Conservation (phyloP, 2,797 vertebrate species). For the Cynodonichthys magdalenae region DNA sequence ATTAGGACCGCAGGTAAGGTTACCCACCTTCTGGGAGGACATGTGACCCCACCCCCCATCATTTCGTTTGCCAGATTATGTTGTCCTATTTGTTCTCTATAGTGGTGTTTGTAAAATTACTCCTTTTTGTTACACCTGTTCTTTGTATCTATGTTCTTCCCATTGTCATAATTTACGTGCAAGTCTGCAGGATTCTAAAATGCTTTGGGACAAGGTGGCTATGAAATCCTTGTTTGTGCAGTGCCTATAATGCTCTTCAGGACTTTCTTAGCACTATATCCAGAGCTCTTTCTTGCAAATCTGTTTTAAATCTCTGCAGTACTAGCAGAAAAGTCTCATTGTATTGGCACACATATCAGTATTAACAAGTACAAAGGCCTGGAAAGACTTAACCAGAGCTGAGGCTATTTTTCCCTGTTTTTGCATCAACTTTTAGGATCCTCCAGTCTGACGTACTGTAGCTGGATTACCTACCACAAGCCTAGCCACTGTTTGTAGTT, state of each 20-base stretch:
- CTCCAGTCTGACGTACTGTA: conserved; percentile 70
- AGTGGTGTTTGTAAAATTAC: conserved; percentile 67
- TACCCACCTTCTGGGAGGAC: conserved; percentile 68
- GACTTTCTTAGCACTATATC: conserved; percentile 38
- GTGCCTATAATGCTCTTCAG: conserved; percentile 29
- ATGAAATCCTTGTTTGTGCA: conserved; percentile 35
- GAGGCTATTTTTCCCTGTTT: conserved; percentile 65
- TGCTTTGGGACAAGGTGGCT: conserved; percentile 37
- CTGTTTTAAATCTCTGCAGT: conserved; percentile 58
- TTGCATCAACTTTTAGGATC: conserved; percentile 74
- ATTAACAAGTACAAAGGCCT: conserved; percentile 63
- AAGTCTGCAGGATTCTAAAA: conserved; percentile 80
- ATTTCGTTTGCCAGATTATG: conserved; percentile 65
- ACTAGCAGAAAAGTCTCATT: conserved; percentile 58
- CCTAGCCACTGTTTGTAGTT: conserved; percentile 60
- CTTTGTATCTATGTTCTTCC: conserved; percentile 66
- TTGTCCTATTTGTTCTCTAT: conserved; percentile 60
- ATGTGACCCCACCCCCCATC: conserved; percentile 65
- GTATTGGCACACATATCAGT: conserved; percentile 48
- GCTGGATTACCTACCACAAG: conserved; percentile 69
- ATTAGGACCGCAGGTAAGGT: conserved; percentile 84
- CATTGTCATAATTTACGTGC: conserved; percentile 69
- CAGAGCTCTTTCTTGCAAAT: conserved; percentile 39
- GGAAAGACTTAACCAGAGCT: conserved; percentile 63
- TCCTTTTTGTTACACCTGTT: conserved; percentile 59